These are phyloP conservation scores for Drosophila ohnishii DNA, from an alignment of 1,140 invertebrate species.

Conservation along the genomic window DNA sequence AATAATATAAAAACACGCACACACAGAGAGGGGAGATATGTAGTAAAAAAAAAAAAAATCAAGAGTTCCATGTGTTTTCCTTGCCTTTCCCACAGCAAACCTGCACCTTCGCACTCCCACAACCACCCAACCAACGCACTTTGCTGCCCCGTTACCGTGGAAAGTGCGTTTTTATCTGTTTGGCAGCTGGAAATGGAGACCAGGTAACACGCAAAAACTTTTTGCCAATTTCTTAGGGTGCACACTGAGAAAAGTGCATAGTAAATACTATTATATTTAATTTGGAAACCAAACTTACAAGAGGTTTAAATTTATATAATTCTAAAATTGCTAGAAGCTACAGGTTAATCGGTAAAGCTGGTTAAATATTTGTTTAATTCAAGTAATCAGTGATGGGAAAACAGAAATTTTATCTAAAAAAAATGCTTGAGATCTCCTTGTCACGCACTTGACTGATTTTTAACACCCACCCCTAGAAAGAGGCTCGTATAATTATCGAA, in stretches of 20 bases:
- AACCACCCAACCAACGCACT: background rate
- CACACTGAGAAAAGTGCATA: background rate
- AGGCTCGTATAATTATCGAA: background rate
- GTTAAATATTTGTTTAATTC: background rate
- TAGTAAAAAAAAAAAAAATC: constrained; percentile 1
- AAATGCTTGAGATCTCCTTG: constrained; percentile 1
- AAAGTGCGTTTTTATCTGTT: constrained; percentile 77
- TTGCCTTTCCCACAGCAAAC: constrained; percentile 1
- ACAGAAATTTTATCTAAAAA: constrained; percentile 16
- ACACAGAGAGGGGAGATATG: constrained; percentile 5
- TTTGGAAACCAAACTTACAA: too few species aligned
- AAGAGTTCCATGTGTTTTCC: constrained; percentile 52
- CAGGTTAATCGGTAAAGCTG: too few species aligned
- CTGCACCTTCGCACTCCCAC: background rate
- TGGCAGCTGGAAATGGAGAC: constrained; percentile 53
- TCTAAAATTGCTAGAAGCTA: background rate
- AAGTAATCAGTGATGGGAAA: background rate
- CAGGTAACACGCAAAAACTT: constrained; percentile 31
- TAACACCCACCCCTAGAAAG: background rate
- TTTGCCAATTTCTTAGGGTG: constrained; percentile 35
- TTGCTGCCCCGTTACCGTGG: constrained; percentile 15
- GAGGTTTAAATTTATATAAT: background rate
- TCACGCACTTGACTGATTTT: background rate
- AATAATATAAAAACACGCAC: constrained; percentile 66
- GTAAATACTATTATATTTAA: background rate